Evolutionary conservation across 2,888 invertebrate species (phyloP).

Genomic region (Nephrotoma flavescens): DNA sequence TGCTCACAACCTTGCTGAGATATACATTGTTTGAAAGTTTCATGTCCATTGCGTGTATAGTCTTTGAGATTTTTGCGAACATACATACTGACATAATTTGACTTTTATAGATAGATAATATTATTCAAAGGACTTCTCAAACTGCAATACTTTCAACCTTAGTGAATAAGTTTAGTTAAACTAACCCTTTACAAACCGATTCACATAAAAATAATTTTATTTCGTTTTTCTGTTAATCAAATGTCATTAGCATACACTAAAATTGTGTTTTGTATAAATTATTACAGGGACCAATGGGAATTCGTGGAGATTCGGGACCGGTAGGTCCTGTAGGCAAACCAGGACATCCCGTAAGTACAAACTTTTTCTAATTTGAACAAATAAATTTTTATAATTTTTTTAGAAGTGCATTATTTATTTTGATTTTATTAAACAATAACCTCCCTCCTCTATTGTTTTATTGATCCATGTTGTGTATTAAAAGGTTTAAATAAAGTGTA

Average conservation of each 20-base stretch:
- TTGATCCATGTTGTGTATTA: background rate
- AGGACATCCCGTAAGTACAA: constrained; percentile 29
- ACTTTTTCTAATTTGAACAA: constrained; percentile 2
- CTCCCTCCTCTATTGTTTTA: background rate
- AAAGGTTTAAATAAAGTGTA: background rate
- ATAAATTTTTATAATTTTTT: constrained; percentile 11
- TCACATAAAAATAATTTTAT: background rate
- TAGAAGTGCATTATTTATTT: constrained; percentile 6
- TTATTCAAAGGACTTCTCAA: too few relatives aligned
- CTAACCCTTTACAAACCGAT: background rate
- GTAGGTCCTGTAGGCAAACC: constrained; percentile 31
- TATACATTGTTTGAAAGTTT: too few relatives aligned
- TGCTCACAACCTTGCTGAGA: too few relatives aligned
- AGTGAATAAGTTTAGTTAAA: background rate
- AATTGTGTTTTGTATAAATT: background rate
- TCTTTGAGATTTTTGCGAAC: too few relatives aligned
- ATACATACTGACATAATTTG: too few relatives aligned
- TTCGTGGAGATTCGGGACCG: constrained; percentile 31
- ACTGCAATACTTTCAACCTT: too few relatives aligned
- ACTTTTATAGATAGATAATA: too few relatives aligned
- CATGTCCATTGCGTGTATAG: too few relatives aligned
- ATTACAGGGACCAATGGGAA: constrained; percentile 28
- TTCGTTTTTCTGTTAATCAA: background rate
- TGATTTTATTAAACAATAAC: background rate
- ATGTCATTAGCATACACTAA: background rate